phyloP scores from a whole-genome alignment of 2,113 vertebrate genomes.

The Ictalurus punctatus region DNA sequence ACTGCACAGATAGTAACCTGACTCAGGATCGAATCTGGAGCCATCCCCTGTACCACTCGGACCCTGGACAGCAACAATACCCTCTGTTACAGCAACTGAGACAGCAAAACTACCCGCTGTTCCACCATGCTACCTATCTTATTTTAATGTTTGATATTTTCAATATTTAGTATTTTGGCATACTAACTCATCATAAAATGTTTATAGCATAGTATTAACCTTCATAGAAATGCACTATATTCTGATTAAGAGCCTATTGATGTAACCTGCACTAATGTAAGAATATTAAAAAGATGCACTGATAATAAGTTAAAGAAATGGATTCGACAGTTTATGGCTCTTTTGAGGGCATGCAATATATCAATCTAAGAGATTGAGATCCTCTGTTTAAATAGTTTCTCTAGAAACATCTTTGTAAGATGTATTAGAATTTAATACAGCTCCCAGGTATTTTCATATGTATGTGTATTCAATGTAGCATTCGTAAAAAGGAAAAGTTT shows the following conservation, averaged over 20 bases:
- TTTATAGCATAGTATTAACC: background rate
- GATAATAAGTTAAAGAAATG: background rate
- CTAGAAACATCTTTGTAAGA: background rate
- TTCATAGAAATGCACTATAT: background rate
- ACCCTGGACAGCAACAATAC: background rate
- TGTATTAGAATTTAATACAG: background rate
- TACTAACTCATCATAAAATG: background rate
- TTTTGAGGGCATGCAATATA: background rate
- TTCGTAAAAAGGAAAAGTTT: background rate
- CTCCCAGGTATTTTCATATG: background rate
- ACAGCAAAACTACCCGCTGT: background rate
- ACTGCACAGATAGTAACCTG: constrained; percentile 3
- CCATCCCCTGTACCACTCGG: background rate
- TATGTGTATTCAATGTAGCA: background rate
- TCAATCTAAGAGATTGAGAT: background rate
- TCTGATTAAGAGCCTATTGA: background rate
- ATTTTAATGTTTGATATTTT: background rate
- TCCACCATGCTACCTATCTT: background rate
- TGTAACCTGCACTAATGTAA: background rate
- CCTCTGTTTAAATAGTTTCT: background rate
- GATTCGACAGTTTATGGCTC: background rate
- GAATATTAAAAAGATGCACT: background rate
- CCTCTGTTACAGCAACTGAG: background rate
- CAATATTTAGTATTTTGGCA: background rate
- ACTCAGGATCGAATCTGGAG: background rate